Base-by-base conservation (phyloP, 2,888 invertebrate species). In the Stomorhina lunata region DNA sequence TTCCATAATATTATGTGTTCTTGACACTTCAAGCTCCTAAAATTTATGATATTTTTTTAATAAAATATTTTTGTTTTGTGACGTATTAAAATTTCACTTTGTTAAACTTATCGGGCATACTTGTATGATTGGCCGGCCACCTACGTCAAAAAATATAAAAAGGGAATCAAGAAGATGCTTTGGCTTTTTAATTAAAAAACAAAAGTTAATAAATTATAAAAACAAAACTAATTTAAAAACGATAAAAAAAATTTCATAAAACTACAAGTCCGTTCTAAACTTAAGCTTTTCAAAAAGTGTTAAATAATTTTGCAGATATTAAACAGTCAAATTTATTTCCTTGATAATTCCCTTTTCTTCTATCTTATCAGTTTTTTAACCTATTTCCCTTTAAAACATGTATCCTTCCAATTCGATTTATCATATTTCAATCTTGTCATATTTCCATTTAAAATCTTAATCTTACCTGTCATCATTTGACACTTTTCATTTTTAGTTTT, bases 51-150 rank as follows among this genome's bases (percentile, higher is more conserved):
- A n/a, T n/a, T n/a, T n/a, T 55, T 15, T 29, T 25, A 48, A 45
- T 55, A 48, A 55, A 20, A 65, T 7, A 53, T 9, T 48, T 50
- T 20, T 37, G 27, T 29, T 61, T 32, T 66, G 12, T 27, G 32
- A n/a, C 48, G 20, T 34, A 32, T 12, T 45, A 7, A 2, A 50
- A 29, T 65, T 72, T 71, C 69, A 71, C 34, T 72, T 45, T 68
- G 34, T 72, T 65, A 66, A 79, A 27, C 65, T 65, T 50, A 55
- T 72, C 72, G 57, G 65, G 57, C 57, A 72, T 71, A 72, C 57
- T 57, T 48, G 37, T 71, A 48, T 50, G 59, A 72, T 72, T 79
- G 79, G 50, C 65, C 79, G 59, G 72, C 79, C 79, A 79, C 76
- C 22, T 68, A 20, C 72, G 34, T 55, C 25, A 76, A 45, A 45